Conservation (phyloP, 2,888 invertebrate species). For the Psococerastis gibbosa region DNA sequence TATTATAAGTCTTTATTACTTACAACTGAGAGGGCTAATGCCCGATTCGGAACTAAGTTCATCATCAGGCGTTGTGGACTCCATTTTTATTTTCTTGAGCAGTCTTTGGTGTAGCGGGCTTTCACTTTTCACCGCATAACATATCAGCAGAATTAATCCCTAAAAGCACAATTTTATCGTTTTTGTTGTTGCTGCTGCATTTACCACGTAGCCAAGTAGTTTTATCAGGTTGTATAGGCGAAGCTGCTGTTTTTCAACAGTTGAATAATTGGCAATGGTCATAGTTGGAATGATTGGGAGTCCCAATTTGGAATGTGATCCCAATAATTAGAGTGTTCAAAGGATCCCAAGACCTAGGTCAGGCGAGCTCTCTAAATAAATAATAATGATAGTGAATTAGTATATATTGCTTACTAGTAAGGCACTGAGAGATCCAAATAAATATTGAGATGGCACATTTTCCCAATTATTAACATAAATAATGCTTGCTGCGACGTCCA, state of each 20-base stretch:
- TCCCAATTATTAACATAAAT: slow-evolving; percentile 41
- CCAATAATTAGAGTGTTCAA: background rate
- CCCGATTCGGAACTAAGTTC: slow-evolving; percentile 31
- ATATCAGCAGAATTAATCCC: slow-evolving; percentile 37
- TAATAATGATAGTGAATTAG: no score
- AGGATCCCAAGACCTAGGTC: background rate
- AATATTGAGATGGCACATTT: slow-evolving; percentile 36
- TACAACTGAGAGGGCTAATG: slow-evolving; percentile 40
- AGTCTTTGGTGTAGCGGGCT: slow-evolving; percentile 27
- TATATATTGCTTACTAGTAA: slow-evolving; percentile 41
- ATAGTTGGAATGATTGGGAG: no score
- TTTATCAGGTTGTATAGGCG: no score
- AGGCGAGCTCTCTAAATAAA: slow-evolving; percentile 2
- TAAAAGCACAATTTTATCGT: no score
- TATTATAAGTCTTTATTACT: slow-evolving; percentile 25
- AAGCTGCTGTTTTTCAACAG: no score
- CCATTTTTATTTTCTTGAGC: slow-evolving; percentile 26
- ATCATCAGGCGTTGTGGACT: slow-evolving; percentile 26
- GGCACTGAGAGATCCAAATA: slow-evolving; percentile 35
- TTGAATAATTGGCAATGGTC: no score
- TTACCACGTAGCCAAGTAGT: no score
- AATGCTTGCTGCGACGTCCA: slow-evolving; percentile 40
- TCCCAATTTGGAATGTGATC: background rate
- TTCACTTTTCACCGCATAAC: slow-evolving; percentile 39
- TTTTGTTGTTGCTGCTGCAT: no score